Percentiles rank a stretch among this genome's conserved stretches.
phyloP scores from a whole-genome alignment of 2,113 vertebrate genomes.

The Silurus glanis region DNA sequence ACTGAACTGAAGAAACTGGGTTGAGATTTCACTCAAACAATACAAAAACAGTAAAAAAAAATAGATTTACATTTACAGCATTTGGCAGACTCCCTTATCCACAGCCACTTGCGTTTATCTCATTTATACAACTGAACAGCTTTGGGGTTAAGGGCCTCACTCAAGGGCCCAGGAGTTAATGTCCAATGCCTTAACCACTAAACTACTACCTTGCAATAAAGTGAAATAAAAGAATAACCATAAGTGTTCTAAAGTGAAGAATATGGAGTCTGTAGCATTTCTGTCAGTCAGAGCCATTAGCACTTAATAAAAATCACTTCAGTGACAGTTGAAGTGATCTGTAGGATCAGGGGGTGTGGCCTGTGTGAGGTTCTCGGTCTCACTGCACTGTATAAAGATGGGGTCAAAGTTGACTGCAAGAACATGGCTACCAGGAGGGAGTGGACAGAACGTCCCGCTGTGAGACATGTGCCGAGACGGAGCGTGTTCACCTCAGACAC shows the following conservation, averaged over 20 bases:
- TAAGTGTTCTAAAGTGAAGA: neutral
- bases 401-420: conserved; percentile 61
- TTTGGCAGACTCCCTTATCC: too few species aligned
- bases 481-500: conserved; percentile 39
- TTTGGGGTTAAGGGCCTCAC: too few species aligned
- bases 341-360: conserved; percentile 31
- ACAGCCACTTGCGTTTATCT: too few species aligned
- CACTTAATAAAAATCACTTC: neutral
- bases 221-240: neutral
- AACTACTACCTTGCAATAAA: too few species aligned
- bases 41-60: neutral
- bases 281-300: neutral
- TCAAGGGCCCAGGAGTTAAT: too few species aligned
- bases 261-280: neutral
- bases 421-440: conserved; percentile 40
- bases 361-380: neutral
- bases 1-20: neutral
- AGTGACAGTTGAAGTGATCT: conserved; percentile 28
- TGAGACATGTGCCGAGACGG: conserved; percentile 56
- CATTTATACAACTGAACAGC: too few species aligned
- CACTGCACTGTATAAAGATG: conserved; percentile 3
- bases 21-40: neutral
- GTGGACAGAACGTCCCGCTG: conserved; percentile 60
- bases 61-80: neutral
- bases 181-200: too few species aligned